These are phyloP conservation scores for Gnathonemus echidnorhynchus DNA, from an alignment of 2,113 vertebrate genomes.

Conservation along the genomic window DNA sequence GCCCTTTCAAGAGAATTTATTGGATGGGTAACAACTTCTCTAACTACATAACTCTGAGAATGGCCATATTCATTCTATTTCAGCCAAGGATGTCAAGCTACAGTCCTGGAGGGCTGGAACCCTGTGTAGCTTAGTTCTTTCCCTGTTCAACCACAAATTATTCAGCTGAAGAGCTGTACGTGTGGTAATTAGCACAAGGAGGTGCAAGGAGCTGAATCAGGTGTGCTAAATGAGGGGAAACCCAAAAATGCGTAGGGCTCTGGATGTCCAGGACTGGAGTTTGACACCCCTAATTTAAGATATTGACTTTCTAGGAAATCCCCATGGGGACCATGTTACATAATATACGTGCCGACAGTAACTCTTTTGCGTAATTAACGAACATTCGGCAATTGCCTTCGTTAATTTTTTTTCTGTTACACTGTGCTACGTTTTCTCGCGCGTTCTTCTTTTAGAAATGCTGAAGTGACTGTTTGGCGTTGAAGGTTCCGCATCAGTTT, in stretches of 20 bases:
- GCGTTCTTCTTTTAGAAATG: slow-evolving; percentile 47
- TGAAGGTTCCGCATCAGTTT: slow-evolving; percentile 45
- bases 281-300: background rate
- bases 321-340: background rate
- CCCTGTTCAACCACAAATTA: no score
- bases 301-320: background rate
- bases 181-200: no score
- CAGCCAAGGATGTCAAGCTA: no score
- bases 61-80: background rate
- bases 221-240: no score
- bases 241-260: no score
- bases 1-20: background rate
- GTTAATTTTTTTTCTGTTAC: background rate
- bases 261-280: background rate
- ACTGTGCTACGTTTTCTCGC: slow-evolving; percentile 28
- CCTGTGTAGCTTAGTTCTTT: no score
- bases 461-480: slow-evolving; percentile 40
- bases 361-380: background rate
- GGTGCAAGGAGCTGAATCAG: no score
- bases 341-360: background rate
- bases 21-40: background rate
- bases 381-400: background rate
- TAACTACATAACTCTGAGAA: background rate
- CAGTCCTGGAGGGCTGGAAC: no score
- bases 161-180: no score